Conservation (phyloP, 1,140 invertebrate species). For the Meloidogyne exigua region DNA sequence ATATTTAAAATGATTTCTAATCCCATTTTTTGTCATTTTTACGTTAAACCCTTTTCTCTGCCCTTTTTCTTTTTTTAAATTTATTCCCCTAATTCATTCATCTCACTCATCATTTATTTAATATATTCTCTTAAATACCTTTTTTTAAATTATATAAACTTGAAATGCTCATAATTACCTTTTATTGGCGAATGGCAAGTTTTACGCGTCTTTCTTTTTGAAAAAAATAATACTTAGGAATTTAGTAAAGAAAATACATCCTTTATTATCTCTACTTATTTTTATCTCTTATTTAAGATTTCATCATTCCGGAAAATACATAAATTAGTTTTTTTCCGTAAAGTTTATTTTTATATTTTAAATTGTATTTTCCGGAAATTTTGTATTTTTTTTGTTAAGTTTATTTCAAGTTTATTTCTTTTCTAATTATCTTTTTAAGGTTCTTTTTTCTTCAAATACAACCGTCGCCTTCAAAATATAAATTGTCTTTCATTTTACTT, state of each 20-base stretch:
- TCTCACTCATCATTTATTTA: neutral
- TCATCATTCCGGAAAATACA: no score
- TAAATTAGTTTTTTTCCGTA: no score
- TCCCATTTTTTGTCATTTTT: slow-evolving; percentile 5
- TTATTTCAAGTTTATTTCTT: no score
- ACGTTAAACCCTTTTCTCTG: neutral
- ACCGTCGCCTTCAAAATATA: neutral
- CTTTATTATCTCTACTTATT: neutral
- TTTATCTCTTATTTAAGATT: no score
- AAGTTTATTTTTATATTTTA: no score
- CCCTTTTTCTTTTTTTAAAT: neutral
- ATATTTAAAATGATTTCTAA: slow-evolving; percentile 10
- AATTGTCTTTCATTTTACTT: slow-evolving; percentile 6
- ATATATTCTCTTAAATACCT: neutral
- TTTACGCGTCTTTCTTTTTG: neutral
- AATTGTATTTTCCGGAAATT: neutral
- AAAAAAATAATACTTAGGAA: neutral
- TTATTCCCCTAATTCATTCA: slow-evolving; percentile 4
- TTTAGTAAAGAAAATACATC: neutral
- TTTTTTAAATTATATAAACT: neutral
- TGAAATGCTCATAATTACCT: neutral
- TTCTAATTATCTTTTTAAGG: neutral
- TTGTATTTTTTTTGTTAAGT: no score
- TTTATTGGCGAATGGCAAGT: neutral
- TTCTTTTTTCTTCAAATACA: neutral